These are phyloP conservation scores for Anguilla rostrata DNA, from an alignment of 2,113 vertebrate genomes.

Conservation along the genomic window DNA sequence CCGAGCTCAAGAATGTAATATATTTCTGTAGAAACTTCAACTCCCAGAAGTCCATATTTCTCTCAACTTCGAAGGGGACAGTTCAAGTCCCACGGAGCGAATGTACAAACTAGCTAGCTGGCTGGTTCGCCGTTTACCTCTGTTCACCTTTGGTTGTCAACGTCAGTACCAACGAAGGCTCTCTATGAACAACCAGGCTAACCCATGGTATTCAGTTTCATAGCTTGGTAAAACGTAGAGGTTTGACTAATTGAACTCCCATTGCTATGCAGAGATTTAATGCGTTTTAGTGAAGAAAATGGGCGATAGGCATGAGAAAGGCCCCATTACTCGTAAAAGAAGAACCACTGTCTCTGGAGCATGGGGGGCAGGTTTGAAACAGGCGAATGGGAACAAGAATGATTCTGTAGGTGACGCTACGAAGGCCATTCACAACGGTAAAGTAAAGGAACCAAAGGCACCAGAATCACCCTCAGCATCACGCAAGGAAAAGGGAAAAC, in stretches of 20 bases:
- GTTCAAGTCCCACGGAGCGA: constrained; percentile 17
- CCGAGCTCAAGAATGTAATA: not conserved
- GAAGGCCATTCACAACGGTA: constrained; percentile 37
- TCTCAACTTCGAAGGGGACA: not conserved
- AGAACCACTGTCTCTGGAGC: constrained; percentile 60
- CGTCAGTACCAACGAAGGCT: not conserved
- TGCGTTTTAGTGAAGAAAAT: constrained; percentile 48
- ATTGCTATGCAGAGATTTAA: constrained; percentile 21
- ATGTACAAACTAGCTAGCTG: not conserved
- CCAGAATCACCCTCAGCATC: constrained; percentile 12
- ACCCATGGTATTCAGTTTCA: not conserved
- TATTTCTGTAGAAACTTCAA: constrained; percentile 20
- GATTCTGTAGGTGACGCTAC: constrained; percentile 32
- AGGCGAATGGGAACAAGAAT: constrained; percentile 53
- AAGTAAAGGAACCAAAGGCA: constrained; percentile 29
- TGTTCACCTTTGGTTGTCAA: not conserved
- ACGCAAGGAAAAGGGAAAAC: constrained; percentile 46
- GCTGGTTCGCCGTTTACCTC: not conserved
- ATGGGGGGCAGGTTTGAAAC: constrained; percentile 44
- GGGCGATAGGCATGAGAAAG: constrained; percentile 63
- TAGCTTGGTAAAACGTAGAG: not conserved
- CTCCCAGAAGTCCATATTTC: constrained; percentile 7
- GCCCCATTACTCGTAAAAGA: constrained; percentile 53
- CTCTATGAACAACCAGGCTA: not conserved
- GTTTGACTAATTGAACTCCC: not conserved